Evolutionary conservation across 2,888 invertebrate genomes (phyloP), one percentile per base, ranked within the genome.

Genomic region (Chloromyia formosa): DNA sequence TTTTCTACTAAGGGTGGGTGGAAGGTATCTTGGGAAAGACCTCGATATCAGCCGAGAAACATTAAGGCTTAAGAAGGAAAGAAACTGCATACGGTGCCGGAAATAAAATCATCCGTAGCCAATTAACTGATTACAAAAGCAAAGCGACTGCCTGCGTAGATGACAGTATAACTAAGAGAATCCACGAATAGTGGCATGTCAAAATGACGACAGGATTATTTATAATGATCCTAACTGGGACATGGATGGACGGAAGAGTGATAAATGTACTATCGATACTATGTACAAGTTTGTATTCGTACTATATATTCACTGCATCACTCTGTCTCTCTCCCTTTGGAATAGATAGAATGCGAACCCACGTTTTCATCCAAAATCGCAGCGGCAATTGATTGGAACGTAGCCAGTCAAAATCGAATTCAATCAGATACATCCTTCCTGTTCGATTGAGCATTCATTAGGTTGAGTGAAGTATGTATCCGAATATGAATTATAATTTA

Each of bases 71-170:
- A 5, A 66, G 1, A 40, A 35, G 54, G 14, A 71, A 49, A 73
- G 61, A 49, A 40, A 27, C 1, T 20, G 61, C 49, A 64, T 53
- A 22, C 53, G 53, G 35, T 74, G 22, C 74, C 77, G 77, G 77
- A 77, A 75, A 77, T 77, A 74, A 75, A 75, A 77, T 75, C 75
- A 75, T 77, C 74, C 72, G 74, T 77, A 77, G 69, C 75, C 75
- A 76, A 77, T 77, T 75, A 77, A 74, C 75, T 71, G 72, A 75
- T 77, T 75, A 64, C 62, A 23, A 73, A 74, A 74, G 72, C 14
- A 22, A 23, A 18, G 20, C 58, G 49, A 53, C 66, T 35, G 4
- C 45, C 18, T 53, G 16, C 49, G 18, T 22, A 58, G 20, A 61
- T 49, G 3, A 35, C 27, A 49, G 10, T n/a, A 49, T 49, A 35